These are phyloP conservation scores for Protobothrops flavoviridis DNA, from an alignment of 2,113 vertebrate genomes.

Conservation along the genomic window DNA sequence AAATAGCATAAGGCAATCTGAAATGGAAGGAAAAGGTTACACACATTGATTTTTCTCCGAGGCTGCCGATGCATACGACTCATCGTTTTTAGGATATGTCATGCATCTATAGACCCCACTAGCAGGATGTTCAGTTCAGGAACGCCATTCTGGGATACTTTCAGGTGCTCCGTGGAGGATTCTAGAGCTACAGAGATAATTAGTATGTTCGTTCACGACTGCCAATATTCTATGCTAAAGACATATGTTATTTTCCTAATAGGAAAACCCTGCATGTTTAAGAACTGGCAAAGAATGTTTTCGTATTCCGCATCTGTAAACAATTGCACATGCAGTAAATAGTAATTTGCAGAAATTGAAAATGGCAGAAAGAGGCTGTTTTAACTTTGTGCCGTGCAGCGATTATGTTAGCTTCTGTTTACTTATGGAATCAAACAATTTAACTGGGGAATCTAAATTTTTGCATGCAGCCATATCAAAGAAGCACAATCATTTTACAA, in stretches of 20 bases:
- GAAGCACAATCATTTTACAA: neutral
- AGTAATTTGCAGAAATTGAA: neutral
- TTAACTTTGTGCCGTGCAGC: neutral
- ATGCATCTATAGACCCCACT: constrained; percentile 80
- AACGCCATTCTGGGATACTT: constrained; percentile 23
- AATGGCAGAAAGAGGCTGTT: neutral
- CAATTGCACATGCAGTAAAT: neutral
- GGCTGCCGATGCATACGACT: constrained; percentile 58
- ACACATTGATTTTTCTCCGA: constrained; percentile 59
- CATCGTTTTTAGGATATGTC: constrained; percentile 84
- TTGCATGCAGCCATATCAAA: neutral
- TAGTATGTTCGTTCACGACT: neutral
- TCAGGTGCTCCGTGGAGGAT: constrained; percentile 11
- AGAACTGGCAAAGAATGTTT: neutral
- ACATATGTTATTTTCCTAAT: neutral
- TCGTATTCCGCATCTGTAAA: neutral
- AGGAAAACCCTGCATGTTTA: neutral
- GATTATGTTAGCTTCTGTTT: neutral
- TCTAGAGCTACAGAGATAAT: constrained; percentile 25
- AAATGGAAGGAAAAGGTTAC: constrained; percentile 5
- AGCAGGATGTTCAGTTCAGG: constrained; percentile 76
- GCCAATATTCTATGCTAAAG: neutral
- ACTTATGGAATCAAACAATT: neutral
- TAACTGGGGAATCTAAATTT: neutral
- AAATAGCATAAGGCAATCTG: neutral